Base-by-base conservation (phyloP, 2,888 invertebrate genomes). In the Tachina grossa region DNA sequence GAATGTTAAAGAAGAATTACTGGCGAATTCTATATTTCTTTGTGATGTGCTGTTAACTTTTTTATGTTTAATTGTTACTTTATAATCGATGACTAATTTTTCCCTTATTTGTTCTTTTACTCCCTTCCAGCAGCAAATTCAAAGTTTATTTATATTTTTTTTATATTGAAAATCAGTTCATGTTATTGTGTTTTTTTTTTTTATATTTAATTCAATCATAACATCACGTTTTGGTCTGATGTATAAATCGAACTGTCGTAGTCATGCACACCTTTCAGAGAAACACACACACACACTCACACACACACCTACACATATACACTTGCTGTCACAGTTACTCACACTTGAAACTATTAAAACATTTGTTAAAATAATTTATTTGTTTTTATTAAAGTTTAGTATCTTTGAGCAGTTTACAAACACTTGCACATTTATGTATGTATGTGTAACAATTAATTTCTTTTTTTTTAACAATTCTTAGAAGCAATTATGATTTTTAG, bases 31-130 rank as follows among this genome's bases (percentile, higher is more conserved):
- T 49, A 14, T 49, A 39, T 55, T 55, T 19, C 69, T 69, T 69
- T 43, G 51, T 65, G 43, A 31, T 47, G 55, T 69, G 65, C 1
- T 31, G 10, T 49, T 14, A 13, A 22, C 31, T 55, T 57, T 47
- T 11, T 57, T 45, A 11, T 53, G 22, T 61, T 45, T 11, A n/a
- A 19, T 45, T n/a, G 63, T 41, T 11, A 43, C 19, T n/a, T 59
- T 49, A 39, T 68, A 59, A 68, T 59, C 13, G 77, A 68, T 77
- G 77, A 77, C 77, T 77, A 68, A 77, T 66, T 2, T 19, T 57
- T 45, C 31, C 16, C 43, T 76, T 31, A 49, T 41, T 59, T 77
- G 43, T 41, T 59, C 22, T 59, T 68, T 51, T 14, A 59, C 66
- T 77, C 57, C 47, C 66, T 66, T 53, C n/a, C 14, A 65, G 1